Evolutionary conservation across 1,140 invertebrate genomes (phyloP), one percentile per base, ranked within the genome.

Genomic region (Cydia strobilella): DNA sequence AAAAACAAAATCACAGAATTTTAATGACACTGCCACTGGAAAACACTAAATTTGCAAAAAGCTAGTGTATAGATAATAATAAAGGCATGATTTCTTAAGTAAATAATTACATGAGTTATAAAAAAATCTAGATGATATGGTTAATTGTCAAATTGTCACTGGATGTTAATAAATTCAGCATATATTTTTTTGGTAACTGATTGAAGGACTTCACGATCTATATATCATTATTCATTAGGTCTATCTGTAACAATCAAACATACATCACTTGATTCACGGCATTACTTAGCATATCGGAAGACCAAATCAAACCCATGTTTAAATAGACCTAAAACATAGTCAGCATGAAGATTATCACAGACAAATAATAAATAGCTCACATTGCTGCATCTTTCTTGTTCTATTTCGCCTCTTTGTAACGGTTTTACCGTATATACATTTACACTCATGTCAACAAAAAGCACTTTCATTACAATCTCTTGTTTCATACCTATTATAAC

Each of bases 1-100:
- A 82, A 78, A 78, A 75, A 82, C 80, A 79, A 80, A 73, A 81
- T 80, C 79, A 83, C 73, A 81, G 79, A 77, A 78, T 77, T 76
- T 69, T 31, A 35, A 69, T 42, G 65, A 69, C 65, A 69, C 65
- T 69, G 65, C 65, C 65, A 69, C 65, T 69, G 65, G 65, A 69
- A 66, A 59, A 69, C 27, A 69, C 65, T 59, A 69, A 69, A 31
- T 35, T 69, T 35, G 65, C 65, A 69, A 69, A 35, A 69, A 42
- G 65, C 31, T n/a, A 69, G 27, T 69, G 27, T 69, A 69, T 35
- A 59, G 54, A n/a, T 69, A 69, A 31, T 69, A 69, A 69, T 69
- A 69, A 69, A 69, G 65, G 65, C 65, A 69, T 69, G 31, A 69
- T 69, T 69, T 69, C 18, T 18, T 10, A 35, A 35, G 25, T 69